phyloP scores from a whole-genome alignment of 1,140 invertebrate species.

The Achatina immaculata region DNA sequence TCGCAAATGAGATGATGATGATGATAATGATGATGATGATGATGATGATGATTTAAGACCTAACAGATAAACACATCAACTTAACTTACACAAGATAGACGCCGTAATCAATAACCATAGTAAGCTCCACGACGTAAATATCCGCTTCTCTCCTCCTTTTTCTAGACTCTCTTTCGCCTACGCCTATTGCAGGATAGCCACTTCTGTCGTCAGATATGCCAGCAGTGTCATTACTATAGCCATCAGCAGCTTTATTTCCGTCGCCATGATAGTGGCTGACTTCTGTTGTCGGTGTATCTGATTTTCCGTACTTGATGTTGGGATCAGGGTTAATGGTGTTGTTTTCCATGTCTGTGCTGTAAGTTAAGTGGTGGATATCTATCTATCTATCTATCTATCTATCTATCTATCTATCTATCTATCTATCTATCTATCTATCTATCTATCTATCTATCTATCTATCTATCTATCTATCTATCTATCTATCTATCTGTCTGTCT shows the following conservation, averaged over 20 bases:
- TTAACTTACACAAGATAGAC: slow-evolving; percentile 23
- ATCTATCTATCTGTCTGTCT: background rate
- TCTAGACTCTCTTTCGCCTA: background rate
- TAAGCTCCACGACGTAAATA: slow-evolving; percentile 5
- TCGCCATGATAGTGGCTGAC: background rate
- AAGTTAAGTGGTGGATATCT: too few species aligned
- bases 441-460: background rate
- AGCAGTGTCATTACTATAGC: background rate
- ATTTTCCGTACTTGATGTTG: background rate
- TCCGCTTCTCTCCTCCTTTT: background rate
- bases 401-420: too few species aligned
- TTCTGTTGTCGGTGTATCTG: background rate
- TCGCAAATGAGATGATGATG: too few species aligned
- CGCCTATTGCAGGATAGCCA: background rate
- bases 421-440: background rate
- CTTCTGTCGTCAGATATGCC: background rate
- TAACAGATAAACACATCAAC: too few species aligned
- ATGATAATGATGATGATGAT: too few species aligned
- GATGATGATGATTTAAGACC: too few species aligned
- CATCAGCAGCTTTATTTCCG: background rate
- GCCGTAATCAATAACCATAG: slow-evolving; percentile 19
- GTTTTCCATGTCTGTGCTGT: too few species aligned
- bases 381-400: too few species aligned
- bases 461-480: background rate
- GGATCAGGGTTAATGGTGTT: too few species aligned